Percentiles rank a stretch among this genome's conserved stretches.
phyloP scores from a whole-genome alignment of 1,140 invertebrate genomes.

The Epicauta chinensis region DNA sequence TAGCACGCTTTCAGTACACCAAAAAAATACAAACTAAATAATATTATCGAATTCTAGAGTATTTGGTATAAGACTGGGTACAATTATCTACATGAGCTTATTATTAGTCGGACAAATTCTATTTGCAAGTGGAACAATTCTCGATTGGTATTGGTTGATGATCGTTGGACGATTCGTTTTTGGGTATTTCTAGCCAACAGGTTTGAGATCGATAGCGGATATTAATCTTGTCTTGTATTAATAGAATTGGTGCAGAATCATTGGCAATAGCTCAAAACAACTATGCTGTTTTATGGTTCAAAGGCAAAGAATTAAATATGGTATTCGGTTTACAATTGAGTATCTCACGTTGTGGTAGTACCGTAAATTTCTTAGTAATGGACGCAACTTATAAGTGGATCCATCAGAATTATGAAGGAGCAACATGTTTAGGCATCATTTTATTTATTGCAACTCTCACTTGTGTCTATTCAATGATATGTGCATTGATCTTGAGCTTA shows the following conservation, averaged over 20 bases:
- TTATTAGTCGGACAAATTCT: conserved; percentile 80
- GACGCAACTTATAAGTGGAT: conserved; percentile 78
- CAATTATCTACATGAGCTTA: conserved; percentile 80
- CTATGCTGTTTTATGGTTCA: conserved; percentile 96
- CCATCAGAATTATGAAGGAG: conserved; percentile 55
- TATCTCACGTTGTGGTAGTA: conserved; percentile 88
- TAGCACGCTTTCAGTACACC: conserved; percentile 29
- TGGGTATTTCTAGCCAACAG: conserved; percentile 65
- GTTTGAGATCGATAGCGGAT: too few species aligned
- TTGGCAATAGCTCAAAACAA: conserved; percentile 95
- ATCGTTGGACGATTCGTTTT: conserved; percentile 92
- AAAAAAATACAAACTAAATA: neutral
- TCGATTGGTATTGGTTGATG: conserved; percentile 85
- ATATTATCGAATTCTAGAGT: conserved; percentile 57
- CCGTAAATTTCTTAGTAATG: conserved; percentile 92
- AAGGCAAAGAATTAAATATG: conserved; percentile 96
- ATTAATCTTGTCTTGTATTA: conserved; percentile 14
- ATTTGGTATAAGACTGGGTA: conserved; percentile 89
- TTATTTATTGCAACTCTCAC: conserved; percentile 64
- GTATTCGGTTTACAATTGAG: conserved; percentile 92
- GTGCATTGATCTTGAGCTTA: conserved; percentile 71
- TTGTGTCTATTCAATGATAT: conserved; percentile 77
- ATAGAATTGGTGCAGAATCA: conserved; percentile 91
- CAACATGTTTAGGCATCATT: conserved; percentile 72
- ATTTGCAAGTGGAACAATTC: conserved; percentile 78